Conservation (phyloP, 2,797 vertebrate species). For the Siniperca obscura region DNA sequence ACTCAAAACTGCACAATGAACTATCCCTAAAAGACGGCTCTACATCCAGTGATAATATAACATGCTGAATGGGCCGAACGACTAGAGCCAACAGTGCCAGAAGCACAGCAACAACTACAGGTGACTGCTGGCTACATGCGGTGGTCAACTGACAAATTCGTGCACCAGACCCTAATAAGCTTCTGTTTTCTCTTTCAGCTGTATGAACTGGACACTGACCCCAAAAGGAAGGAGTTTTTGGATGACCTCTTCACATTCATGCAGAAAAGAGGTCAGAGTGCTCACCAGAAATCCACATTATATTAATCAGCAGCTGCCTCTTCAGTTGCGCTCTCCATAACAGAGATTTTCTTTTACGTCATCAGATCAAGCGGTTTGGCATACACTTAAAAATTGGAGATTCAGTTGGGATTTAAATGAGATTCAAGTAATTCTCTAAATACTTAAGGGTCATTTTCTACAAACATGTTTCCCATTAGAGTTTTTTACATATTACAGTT, state of each 20-base stretch:
- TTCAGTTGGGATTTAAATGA: neutral
- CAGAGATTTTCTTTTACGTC: neutral
- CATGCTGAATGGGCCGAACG: neutral
- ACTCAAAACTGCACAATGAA: neutral
- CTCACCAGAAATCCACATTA: neutral
- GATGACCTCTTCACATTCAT: conserved; percentile 98
- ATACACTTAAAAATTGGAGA: neutral
- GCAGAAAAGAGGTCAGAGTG: conserved; percentile 92
- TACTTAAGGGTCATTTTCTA: neutral
- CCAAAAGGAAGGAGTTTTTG: conserved; percentile 96
- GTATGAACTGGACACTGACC: conserved; percentile 94
- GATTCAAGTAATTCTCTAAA: neutral
- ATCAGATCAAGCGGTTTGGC: conserved; percentile 3
- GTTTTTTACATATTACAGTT: neutral
- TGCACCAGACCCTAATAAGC: neutral
- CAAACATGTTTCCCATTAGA: neutral
- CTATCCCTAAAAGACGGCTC: neutral
- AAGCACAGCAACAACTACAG: neutral
- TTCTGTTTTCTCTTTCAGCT: conserved; percentile 82
- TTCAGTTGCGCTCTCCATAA: neutral
- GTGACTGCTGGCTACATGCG: neutral
- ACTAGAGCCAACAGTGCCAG: neutral
- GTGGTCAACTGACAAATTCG: neutral
- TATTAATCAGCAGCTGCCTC: neutral
- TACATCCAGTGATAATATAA: neutral